A percentile compares a stretch with the other conserved stretches of the same genome.
phyloP scores from a whole-genome alignment of 2,113 vertebrate genomes.

The Poeciliopsis retropinna region DNA sequence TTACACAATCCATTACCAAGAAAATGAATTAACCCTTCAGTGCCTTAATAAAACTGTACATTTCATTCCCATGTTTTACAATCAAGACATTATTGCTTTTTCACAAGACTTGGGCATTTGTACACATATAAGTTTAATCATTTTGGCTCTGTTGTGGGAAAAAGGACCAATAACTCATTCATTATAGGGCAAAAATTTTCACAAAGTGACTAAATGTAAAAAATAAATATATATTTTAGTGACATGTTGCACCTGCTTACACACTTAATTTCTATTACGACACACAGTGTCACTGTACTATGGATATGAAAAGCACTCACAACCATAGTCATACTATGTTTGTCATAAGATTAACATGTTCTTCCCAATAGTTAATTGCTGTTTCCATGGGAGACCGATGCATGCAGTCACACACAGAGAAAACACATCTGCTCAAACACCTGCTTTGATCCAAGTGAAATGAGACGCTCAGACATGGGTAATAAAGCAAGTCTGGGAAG shows the following conservation, averaged over 20 bases:
- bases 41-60: no score
- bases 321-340: not conserved
- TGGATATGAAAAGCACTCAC: not conserved
- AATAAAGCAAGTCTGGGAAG: conserved; percentile 19
- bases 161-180: not conserved
- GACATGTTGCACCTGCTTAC: not conserved
- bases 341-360: not conserved
- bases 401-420: conserved; percentile 23
- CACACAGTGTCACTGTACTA: not conserved
- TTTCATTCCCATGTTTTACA: no score
- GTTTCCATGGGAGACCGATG: conserved; percentile 14
- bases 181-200: not conserved
- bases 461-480: conserved; percentile 22
- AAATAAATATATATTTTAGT: not conserved
- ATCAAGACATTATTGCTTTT: no score
- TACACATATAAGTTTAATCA: not conserved
- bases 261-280: not conserved
- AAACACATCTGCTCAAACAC: conserved; percentile 59
- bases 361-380: conserved; percentile 10
- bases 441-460: conserved; percentile 37
- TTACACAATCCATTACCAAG: no score
- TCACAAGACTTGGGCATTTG: no score
- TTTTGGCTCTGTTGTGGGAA: not conserved
- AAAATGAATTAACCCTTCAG: no score
- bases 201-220: not conserved